Conservation (phyloP, 2,888 invertebrate genomes). For the Amaurobius ferox region DNA sequence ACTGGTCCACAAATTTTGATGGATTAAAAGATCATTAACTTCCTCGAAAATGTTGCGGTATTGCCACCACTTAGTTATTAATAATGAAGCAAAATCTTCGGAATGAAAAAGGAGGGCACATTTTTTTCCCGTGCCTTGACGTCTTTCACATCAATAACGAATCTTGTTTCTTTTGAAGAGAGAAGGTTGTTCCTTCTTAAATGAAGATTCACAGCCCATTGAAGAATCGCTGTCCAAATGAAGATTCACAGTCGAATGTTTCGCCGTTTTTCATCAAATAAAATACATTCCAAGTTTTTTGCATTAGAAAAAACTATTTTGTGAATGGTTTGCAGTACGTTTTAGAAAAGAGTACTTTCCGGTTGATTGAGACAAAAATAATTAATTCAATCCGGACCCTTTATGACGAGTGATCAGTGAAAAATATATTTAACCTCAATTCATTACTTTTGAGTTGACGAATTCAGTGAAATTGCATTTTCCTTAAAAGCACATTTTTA, state of each 20-base stretch:
- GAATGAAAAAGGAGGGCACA: not conserved
- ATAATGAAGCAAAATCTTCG: not conserved
- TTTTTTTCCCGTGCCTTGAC: not conserved
- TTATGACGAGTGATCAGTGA: not conserved
- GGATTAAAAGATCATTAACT: constrained; percentile 24
- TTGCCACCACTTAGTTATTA: not conserved
- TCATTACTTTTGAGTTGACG: too few relatives aligned
- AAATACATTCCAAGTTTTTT: not conserved
- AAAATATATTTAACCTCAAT: not conserved
- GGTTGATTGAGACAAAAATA: not conserved
- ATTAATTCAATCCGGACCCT: not conserved
- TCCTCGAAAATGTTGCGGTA: not conserved
- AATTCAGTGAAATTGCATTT: too few relatives aligned
- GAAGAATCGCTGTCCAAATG: not conserved
- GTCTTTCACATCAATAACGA: constrained; percentile 1
- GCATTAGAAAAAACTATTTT: too few relatives aligned
- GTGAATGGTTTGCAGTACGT: not conserved
- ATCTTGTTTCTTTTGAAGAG: not conserved
- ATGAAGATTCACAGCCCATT: not conserved
- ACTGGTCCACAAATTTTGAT: not conserved
- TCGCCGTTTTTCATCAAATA: not conserved
- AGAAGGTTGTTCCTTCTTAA: not conserved
- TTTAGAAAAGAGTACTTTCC: not conserved
- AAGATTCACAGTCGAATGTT: not conserved
- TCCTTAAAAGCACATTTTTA: too few relatives aligned